These are phyloP conservation scores for Neolamprologus devosi DNA, from an alignment of 2,113 vertebrate species.

Conservation along the genomic window DNA sequence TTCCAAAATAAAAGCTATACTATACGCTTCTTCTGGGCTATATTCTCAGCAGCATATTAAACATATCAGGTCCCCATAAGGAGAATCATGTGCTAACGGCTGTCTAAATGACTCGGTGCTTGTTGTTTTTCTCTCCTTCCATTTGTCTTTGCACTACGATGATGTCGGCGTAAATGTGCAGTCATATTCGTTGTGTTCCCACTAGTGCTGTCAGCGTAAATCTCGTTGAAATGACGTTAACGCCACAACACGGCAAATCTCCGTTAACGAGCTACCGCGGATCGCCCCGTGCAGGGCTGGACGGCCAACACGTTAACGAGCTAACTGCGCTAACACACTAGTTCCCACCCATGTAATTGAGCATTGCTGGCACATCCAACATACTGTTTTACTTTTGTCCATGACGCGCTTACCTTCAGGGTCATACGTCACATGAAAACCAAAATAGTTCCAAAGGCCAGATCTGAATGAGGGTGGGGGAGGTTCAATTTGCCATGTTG, in stretches of 20 bases:
- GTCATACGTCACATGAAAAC: rapidly evolving
- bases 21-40: rapidly evolving
- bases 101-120: background rate
- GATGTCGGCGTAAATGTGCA: rapidly evolving
- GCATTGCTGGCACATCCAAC: rapidly evolving
- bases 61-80: background rate
- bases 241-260: too few relatives aligned
- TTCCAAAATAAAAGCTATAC: background rate
- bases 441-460: rapidly evolving
- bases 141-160: too few relatives aligned
- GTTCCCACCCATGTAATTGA: background rate
- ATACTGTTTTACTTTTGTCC: background rate
- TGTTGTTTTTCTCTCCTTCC: background rate
- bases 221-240: rapidly evolving
- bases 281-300: rapidly evolving
- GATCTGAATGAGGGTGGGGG: rapidly evolving
- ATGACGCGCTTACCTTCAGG: rapidly evolving
- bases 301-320: rapidly evolving
- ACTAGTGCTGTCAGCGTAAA: too few relatives aligned
- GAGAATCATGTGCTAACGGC: background rate
- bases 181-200: too few relatives aligned
- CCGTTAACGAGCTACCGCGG: too few relatives aligned
- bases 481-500: rapidly evolving
- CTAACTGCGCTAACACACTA: rapidly evolving
- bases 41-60: background rate